Percentiles rank a stretch among this genome's conserved stretches.
Conservation (phyloP, 2,113 vertebrate species). For the Tylochromis polylepis region DNA sequence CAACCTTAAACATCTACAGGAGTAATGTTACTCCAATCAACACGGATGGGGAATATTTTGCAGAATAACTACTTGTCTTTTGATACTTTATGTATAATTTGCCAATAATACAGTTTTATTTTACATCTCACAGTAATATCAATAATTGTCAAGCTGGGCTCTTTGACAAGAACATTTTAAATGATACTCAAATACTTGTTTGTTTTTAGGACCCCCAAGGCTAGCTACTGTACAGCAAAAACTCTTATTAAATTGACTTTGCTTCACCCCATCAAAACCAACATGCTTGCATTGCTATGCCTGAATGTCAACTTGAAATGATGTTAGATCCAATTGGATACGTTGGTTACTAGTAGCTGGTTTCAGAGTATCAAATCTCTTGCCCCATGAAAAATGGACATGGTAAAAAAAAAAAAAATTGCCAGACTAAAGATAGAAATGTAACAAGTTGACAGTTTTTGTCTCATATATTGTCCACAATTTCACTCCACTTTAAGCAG, state of each 20-base stretch:
- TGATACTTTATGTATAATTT: background rate
- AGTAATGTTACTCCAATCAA: no score
- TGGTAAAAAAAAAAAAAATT: background rate
- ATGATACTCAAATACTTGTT: background rate
- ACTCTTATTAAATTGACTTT: background rate
- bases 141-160: background rate
- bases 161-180: background rate
- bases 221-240: background rate
- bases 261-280: no score
- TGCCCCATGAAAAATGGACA: background rate
- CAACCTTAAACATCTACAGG: no score
- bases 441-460: background rate
- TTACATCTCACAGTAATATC: background rate
- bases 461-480: background rate
- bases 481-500: background rate
- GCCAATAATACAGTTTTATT: background rate
- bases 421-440: background rate
- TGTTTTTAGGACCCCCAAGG: background rate
- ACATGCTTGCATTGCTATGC: no score
- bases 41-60: no score
- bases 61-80: no score
- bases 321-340: no score
- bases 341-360: no score
- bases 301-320: no score
- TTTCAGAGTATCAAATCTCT: no score